Base-by-base conservation (phyloP, 2,113 vertebrate genomes). In the Ceuthmochares aereus region DNA sequence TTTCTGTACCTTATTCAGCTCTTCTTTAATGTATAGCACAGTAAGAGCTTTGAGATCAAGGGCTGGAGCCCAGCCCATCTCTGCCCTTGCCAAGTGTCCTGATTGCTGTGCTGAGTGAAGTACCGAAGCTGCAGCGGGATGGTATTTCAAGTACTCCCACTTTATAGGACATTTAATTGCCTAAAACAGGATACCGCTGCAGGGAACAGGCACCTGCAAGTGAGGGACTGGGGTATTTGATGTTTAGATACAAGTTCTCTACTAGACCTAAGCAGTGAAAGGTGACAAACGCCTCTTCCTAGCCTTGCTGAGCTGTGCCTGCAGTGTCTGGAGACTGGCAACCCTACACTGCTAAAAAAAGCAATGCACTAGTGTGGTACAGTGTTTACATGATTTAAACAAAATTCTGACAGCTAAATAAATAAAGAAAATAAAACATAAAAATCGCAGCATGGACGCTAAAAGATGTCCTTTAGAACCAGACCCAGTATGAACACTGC, bases 11-110 rank as follows among this genome's bases (percentile, higher is more conserved):
- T 74, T 74, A 69, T 30, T 92, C 0, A 0, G 56, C 89, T 96
- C 60, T 91, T 92, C 32, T 80, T 78, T 60, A 95, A 83, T 43
- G 64, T 32, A 78, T 1, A 78, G 76, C 64, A 89, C 60, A 72
- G 86, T 34, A 32, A 77, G 52, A 90, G 86, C 69, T 82, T 55
- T 78, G 22, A 96, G 91, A 95, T 89, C 34, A 95, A 89, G 84
- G 52, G 73, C 86, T 95, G 96, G 95, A 96, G 76, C 86, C 76
- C 91, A 84, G 93, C 94, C 93, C 91, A 95, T 91, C 93, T 95
- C 77, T 91, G 89, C 60, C 80, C 73, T 81, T 0, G 0, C 73
- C 68, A 67, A 93, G 89, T 75, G 91, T 87, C 91, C 86, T 30
- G 69, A 96, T 94, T 1, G 4, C 91, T 60, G 1, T 19, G 95